Conservation (phyloP, 2,888 invertebrate species). For the Lottia gigantea region DNA sequence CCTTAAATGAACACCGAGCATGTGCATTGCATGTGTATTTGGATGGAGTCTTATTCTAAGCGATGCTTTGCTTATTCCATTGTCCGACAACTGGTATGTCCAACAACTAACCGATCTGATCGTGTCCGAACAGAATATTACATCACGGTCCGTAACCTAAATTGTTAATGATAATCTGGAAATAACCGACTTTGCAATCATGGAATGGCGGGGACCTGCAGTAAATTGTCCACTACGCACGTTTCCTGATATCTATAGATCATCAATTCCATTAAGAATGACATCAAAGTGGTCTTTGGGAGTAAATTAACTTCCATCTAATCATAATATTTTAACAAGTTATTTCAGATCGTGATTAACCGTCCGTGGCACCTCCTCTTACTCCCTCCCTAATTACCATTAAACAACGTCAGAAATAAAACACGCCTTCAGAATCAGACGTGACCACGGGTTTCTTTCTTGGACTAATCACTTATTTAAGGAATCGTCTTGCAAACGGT, state of each 20-base stretch:
- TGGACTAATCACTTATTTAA: neutral
- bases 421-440: neutral
- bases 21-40: no score
- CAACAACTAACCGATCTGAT: no score
- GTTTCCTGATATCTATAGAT: neutral
- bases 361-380: neutral
- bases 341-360: constrained; percentile 1
- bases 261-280: constrained; percentile 3
- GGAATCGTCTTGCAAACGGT: neutral
- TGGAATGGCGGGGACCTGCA: neutral
- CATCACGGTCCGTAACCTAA: neutral
- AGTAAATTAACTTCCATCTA: neutral
- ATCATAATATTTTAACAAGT: constrained; percentile 9
- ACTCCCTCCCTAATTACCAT: neutral
- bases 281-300: neutral
- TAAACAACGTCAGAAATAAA: neutral
- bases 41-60: no score
- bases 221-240: neutral
- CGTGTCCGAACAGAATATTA: no score
- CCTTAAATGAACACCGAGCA: no score
- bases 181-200: neutral
- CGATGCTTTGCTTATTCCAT: no score
- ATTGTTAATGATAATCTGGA: neutral
- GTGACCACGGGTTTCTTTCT: neutral
- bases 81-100: no score